Conservation (phyloP, 2,888 invertebrate species). For the Aleiodes alternator region DNA sequence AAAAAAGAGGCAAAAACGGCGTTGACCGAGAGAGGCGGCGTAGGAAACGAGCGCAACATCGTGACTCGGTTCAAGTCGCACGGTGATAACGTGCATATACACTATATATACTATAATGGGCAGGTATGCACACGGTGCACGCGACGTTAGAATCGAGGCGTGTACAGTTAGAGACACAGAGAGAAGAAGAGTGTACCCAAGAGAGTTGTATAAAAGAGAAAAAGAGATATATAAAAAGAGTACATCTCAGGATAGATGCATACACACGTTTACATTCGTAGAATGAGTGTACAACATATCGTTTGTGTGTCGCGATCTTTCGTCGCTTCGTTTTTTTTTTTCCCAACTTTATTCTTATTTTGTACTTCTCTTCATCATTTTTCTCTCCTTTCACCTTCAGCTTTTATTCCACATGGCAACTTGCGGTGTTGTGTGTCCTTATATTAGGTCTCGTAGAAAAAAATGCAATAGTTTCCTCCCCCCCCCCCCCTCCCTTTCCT, state of each 20-base stretch:
- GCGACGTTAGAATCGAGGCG: conserved; percentile 44
- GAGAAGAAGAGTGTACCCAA: conserved; percentile 26
- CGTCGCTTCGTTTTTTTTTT: conserved; percentile 33
- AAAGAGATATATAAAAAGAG: not conserved
- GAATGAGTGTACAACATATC: conserved; percentile 31
- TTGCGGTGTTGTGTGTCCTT: not conserved
- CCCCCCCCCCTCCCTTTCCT: no score
- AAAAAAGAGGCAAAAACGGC: not conserved
- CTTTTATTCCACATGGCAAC: conserved; percentile 19
- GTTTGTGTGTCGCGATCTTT: conserved; percentile 37
- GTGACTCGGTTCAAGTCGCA: conserved; percentile 51
- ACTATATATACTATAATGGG: conserved; percentile 49
- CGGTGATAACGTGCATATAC: conserved; percentile 49
- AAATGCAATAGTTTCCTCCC: not conserved
- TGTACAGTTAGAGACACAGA: conserved; percentile 44
- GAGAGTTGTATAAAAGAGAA: conserved; percentile 10
- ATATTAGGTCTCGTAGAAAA: conserved; percentile 18
- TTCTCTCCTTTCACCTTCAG: not conserved
- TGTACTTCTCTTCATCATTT: not conserved
- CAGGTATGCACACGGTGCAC: conserved; percentile 50
- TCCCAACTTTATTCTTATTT: conserved; percentile 2
- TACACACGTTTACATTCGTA: conserved; percentile 19
- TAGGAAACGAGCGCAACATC: conserved; percentile 49
- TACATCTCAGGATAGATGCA: not conserved
- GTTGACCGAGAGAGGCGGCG: conserved; percentile 37